Evolutionary conservation across 2,888 invertebrate species (phyloP).

Genomic region (Agapostemon virescens): DNA sequence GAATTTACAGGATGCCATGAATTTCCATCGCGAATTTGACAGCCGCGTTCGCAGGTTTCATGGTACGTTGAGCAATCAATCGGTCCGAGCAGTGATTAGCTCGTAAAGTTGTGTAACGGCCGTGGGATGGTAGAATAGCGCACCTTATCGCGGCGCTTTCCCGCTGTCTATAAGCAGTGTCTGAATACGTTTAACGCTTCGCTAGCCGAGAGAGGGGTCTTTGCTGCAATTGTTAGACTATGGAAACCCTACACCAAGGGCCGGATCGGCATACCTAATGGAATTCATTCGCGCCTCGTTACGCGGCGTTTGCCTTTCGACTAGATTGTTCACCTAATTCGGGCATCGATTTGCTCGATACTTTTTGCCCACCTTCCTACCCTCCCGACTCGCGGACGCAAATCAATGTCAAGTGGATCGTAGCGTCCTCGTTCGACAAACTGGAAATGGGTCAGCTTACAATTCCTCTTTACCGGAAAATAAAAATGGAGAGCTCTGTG

Average conservation of each 20-base stretch:
- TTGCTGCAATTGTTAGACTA: constrained; percentile 58
- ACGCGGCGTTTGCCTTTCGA: constrained; percentile 26
- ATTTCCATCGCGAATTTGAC: constrained; percentile 37
- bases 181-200: constrained; percentile 61
- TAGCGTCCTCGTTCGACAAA: background rate
- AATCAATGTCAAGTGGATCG: background rate
- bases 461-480: background rate
- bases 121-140: constrained; percentile 30
- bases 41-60: constrained; percentile 54
- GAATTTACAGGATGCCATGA: constrained; percentile 51
- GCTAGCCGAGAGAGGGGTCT: constrained; percentile 32
- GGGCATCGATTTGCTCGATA: background rate
- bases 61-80: constrained; percentile 59
- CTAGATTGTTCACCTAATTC: background rate
- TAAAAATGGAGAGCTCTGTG: background rate
- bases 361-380: background rate
- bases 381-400: background rate
- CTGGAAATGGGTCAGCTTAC: background rate
- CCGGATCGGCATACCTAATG: constrained; percentile 27
- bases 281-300: constrained; percentile 40
- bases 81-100: constrained; percentile 55
- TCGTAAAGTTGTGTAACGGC: constrained; percentile 55
- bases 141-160: constrained; percentile 53
- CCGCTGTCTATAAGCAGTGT: constrained; percentile 43
- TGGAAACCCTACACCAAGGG: constrained; percentile 13